phyloP scores from a whole-genome alignment of 2,113 vertebrate species.

The Onychostruthus taczanowskii region DNA sequence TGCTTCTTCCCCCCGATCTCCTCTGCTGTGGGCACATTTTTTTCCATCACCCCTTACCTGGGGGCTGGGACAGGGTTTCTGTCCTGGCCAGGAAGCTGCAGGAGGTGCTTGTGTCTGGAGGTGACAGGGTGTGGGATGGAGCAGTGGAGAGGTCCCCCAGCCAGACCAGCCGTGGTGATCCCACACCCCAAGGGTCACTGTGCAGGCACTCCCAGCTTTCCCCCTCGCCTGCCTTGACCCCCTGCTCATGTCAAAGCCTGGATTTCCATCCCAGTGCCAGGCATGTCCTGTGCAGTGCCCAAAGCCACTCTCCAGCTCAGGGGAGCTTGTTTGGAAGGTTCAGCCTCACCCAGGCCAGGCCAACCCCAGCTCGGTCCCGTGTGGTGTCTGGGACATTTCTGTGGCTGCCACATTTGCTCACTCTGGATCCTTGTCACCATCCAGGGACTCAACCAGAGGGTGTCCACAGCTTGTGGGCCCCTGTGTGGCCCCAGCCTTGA shows the following conservation, averaged over 20 bases:
- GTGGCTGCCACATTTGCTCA: neutral
- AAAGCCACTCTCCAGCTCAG: neutral
- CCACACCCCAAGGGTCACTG: fast-evolving
- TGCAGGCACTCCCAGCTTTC: neutral
- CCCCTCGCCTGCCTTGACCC: neutral
- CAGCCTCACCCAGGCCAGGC: neutral
- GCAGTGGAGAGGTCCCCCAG: fast-evolving
- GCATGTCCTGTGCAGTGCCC: neutral
- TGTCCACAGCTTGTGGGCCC: neutral
- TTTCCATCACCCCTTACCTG: neutral
- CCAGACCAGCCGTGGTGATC: neutral
- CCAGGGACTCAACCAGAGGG: neutral
- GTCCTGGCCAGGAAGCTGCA: neutral
- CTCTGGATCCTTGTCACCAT: neutral
- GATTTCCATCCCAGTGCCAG: neutral
- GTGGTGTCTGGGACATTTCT: neutral
- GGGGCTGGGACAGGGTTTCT: neutral
- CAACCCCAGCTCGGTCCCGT: neutral
- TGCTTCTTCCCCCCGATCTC: neutral
- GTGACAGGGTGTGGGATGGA: neutral
- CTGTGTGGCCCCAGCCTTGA: neutral
- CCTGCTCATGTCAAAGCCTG: neutral
- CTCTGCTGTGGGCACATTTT: neutral
- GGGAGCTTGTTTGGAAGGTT: neutral
- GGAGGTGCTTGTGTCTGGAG: neutral